Evolutionary conservation across 2,797 vertebrate species (phyloP), one percentile per base, ranked within the genome.

Genomic region (Sciaenops ocellatus): DNA sequence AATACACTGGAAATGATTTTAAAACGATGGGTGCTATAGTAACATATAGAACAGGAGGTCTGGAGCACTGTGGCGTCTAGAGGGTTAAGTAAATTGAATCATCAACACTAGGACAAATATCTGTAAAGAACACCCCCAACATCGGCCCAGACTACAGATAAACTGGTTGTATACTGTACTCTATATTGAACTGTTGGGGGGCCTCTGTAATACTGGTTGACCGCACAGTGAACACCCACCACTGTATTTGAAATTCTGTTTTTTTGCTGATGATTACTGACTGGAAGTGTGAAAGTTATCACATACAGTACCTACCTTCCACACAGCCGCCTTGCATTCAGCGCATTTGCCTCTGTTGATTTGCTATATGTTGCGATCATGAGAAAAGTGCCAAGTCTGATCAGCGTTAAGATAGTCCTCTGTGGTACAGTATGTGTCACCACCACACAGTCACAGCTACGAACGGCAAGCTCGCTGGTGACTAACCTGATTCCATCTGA

Each of bases 401-500:
- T 90, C 83, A 89, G 85, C 9, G 34, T 6, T 64, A 85, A 85
- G 66, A 61, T 48, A 28, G 30, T 68, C 51, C 73, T 79, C 70
- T 64, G 60, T 69, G 80, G 61, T 72, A 76, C 83, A 83, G 81
- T 82, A 50, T 78, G 71, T 85, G 80, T 89, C 85, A 82, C 78
- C 20, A 34, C 50, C 38, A 67, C 77, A 67, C 71, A 79, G 86
- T 85, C 85, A 79, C 83, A 76, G 71, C 79, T 73, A 48, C 28
- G 26, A 85, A 88, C 64, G 11, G 80, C 72, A 57, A 81, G 50
- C 84, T 87, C 62, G 16, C 75, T 79, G 85, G 84, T 91, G 91
- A 92, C 88, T 89, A 87, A 87, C 82, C 79, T 90, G 83, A 93
- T 91, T 89, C 82, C 76, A 85, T 88, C 84, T 86, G 91, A 91